phyloP scores from a whole-genome alignment of 2,888 invertebrate species.

The Perizoma flavofasciatum region DNA sequence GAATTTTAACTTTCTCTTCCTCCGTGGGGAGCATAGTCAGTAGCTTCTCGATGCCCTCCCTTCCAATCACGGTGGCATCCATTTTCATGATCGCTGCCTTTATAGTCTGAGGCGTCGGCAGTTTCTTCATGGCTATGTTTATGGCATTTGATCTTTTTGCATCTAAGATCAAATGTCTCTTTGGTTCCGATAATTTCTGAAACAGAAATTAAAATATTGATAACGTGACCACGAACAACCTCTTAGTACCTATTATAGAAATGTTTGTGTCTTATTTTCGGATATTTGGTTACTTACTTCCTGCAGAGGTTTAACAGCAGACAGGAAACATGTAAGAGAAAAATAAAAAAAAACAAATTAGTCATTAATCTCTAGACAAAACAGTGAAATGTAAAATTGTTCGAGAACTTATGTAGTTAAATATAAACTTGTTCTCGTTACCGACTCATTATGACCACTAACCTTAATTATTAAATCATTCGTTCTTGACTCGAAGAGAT shows the following conservation, averaged over 20 bases:
- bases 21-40: conserved; percentile 98
- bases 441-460: background rate
- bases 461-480: conserved; percentile 97
- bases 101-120: conserved; percentile 98
- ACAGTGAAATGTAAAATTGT: too few relatives aligned
- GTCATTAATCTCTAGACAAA: too few relatives aligned
- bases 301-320: conserved; percentile 37
- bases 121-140: conserved; percentile 99
- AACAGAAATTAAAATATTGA: conserved; percentile 9
- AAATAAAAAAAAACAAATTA: conserved; percentile 6
- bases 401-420: too few relatives aligned
- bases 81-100: conserved; percentile 99
- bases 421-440: too few relatives aligned
- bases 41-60: conserved; percentile 99
- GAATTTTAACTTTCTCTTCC: conserved; percentile 97
- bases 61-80: conserved; percentile 98
- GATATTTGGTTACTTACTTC: conserved; percentile 56
- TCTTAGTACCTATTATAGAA: too few relatives aligned
- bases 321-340: conserved; percentile 48
- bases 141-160: conserved; percentile 99
- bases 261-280: too few relatives aligned
- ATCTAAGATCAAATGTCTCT: conserved; percentile 91
- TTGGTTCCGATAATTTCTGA: conserved; percentile 78
- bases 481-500: conserved; percentile 97
- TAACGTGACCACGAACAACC: too few relatives aligned